These are phyloP conservation scores for Ceratoteleas bidentatus DNA, from an alignment of 1,140 invertebrate species.

Conservation along the genomic window DNA sequence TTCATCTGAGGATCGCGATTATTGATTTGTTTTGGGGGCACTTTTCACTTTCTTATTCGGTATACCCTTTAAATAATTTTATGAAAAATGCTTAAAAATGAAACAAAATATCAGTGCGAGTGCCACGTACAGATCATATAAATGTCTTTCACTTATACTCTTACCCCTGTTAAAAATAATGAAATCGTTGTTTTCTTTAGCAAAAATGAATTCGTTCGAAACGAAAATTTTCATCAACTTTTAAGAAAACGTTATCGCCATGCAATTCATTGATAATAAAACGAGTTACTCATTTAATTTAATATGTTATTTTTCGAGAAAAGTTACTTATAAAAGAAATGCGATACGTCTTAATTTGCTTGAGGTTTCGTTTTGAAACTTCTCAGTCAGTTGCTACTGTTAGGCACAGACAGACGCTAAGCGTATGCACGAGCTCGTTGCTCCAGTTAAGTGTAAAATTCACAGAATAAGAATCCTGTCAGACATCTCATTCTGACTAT, in stretches of 20 bases:
- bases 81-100: too few relatives aligned
- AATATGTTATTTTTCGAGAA: not conserved
- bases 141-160: too few relatives aligned
- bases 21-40: too few relatives aligned
- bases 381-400: not conserved
- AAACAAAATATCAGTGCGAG: too few relatives aligned
- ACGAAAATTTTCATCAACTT: too few relatives aligned
- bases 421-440: constrained; percentile 2
- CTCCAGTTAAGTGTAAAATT: constrained; percentile 15
- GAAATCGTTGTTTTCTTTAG: too few relatives aligned
- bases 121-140: too few relatives aligned
- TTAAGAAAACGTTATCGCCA: not conserved
- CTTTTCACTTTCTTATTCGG: too few relatives aligned
- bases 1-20: too few relatives aligned
- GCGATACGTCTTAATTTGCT: constrained; percentile 6
- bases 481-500: constrained; percentile 10
- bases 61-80: too few relatives aligned
- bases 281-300: not conserved
- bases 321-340: constrained; percentile 11
- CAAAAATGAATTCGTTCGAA: too few relatives aligned
- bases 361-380: not conserved
- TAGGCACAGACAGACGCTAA: constrained; percentile 10
- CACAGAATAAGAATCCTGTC: constrained; percentile 18
- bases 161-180: too few relatives aligned
- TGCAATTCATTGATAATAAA: not conserved